A percentile compares a stretch with the other conserved stretches of the same genome.
phyloP scores from a whole-genome alignment of 1,140 invertebrate genomes.

The Monochamus saltuarius region DNA sequence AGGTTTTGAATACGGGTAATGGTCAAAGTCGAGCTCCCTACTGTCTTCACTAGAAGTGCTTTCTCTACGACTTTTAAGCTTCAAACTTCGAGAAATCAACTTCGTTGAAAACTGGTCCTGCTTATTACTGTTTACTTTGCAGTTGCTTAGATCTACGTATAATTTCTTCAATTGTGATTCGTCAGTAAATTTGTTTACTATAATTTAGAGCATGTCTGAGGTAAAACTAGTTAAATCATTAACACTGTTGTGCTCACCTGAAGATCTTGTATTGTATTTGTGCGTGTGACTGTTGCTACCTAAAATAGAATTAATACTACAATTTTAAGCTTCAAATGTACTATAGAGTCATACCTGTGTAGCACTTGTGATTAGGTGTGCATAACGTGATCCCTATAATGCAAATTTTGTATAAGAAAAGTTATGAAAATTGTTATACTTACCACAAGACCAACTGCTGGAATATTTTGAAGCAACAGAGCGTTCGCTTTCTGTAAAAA shows the following conservation, averaged over 20 bases:
- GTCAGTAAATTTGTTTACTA: not conserved
- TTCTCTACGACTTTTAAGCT: not conserved
- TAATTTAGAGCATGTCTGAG: not conserved
- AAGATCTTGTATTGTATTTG: slow-evolving; percentile 5
- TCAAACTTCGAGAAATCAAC: not conserved
- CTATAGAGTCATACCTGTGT: no score
- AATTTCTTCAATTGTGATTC: slow-evolving; percentile 2
- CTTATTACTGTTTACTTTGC: not conserved
- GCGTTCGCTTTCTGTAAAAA: no score
- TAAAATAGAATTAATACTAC: no score
- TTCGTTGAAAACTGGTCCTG: not conserved
- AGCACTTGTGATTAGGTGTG: no score
- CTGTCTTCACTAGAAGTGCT: slow-evolving; percentile 2
- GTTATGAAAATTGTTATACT: no score
- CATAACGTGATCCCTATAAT: no score
- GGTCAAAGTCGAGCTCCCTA: slow-evolving; percentile 1
- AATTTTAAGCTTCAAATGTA: no score
- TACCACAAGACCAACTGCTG: no score
- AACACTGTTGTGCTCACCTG: not conserved
- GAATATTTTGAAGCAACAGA: no score
- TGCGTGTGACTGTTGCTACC: not conserved
- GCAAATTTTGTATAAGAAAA: no score
- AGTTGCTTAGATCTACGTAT: slow-evolving; percentile 6
- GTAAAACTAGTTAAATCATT: not conserved
- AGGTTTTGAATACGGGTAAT: not conserved